Percentiles rank a stretch among this genome's conserved stretches.
These are phyloP conservation scores for Chlamydotis undulata DNA, from an alignment of 2,113 vertebrate genomes.

Conservation along the genomic window DNA sequence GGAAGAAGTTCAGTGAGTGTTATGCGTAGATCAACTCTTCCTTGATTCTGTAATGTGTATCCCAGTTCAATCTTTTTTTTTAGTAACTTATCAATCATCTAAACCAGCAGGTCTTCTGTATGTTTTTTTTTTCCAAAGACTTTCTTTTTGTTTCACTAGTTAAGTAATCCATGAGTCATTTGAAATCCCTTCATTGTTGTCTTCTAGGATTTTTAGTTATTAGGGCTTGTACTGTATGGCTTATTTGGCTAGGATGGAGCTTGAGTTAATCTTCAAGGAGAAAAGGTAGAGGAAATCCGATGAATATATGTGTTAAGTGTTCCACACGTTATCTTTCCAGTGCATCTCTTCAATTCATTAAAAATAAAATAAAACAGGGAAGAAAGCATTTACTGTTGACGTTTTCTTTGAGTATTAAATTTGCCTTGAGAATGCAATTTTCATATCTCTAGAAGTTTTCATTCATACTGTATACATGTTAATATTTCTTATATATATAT, in stretches of 20 bases:
- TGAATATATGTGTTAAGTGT: neutral
- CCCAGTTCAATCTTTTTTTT: neutral
- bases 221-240: neutral
- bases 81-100: neutral
- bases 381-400: neutral
- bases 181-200: neutral
- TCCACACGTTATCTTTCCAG: neutral
- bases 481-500: neutral
- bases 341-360: neutral
- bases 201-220: neutral
- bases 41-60: neutral
- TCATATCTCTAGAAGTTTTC: neutral
- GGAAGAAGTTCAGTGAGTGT: neutral
- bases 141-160: neutral
- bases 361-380: neutral
- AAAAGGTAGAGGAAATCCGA: neutral
- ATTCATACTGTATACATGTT: neutral
- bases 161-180: neutral
- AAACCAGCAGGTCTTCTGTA: neutral
- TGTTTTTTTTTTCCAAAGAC: neutral
- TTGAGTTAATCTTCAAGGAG: neutral
- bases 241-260: neutral
- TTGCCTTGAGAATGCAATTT: neutral
- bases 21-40: neutral
- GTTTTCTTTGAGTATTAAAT: neutral